Evolutionary conservation across 2,113 vertebrate species (phyloP).

Genomic region (Cyanocitta stelleri): DNA sequence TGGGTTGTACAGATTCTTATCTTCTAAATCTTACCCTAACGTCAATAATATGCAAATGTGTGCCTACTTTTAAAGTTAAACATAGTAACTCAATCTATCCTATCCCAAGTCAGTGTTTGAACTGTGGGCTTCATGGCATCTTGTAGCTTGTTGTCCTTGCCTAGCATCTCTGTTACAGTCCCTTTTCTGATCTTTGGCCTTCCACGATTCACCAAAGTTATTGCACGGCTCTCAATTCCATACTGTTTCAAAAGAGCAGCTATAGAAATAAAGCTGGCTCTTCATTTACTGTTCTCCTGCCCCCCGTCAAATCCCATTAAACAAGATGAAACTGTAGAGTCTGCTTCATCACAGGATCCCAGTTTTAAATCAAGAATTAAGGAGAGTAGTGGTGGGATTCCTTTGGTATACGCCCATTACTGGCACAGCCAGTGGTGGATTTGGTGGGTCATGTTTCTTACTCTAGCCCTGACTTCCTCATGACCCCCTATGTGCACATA

Average conservation of each 20-base stretch:
- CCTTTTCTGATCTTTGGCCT: neutral
- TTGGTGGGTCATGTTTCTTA: neutral
- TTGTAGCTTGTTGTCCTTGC: neutral
- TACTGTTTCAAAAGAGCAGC: neutral
- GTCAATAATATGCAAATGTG: neutral
- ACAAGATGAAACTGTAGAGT: neutral
- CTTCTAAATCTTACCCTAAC: neutral
- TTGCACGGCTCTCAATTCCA: neutral
- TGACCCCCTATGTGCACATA: neutral
- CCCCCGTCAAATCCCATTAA: neutral
- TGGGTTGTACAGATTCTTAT: neutral
- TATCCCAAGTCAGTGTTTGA: neutral
- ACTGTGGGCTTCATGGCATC: neutral
- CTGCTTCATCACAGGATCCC: neutral
- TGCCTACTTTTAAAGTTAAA: neutral
- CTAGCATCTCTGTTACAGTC: neutral
- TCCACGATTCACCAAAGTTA: neutral
- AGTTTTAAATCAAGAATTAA: neutral
- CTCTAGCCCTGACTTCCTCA: neutral
- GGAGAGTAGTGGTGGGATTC: neutral
- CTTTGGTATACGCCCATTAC: neutral
- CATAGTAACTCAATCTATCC: neutral
- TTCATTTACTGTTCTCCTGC: neutral
- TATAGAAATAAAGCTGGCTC: neutral
- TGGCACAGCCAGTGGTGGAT: neutral